Percentiles rank a stretch among this genome's conserved stretches.
Conservation (phyloP, 2,888 invertebrate species). For the Melanostoma mellinum region DNA sequence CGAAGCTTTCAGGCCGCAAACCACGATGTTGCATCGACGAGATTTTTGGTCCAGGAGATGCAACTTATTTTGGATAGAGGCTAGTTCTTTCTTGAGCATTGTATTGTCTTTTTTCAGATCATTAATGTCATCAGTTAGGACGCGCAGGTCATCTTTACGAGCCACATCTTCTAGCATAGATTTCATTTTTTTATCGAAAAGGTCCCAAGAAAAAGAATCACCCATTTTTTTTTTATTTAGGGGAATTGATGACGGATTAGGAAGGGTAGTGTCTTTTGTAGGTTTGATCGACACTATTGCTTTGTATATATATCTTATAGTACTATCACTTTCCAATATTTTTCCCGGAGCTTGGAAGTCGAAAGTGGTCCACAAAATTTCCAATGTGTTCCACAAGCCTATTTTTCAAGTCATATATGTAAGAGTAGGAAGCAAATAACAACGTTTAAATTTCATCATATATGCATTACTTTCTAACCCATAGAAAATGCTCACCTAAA, state of each 20-base stretch:
- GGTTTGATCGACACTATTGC: background rate
- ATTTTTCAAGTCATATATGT: too few species aligned
- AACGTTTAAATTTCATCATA: too few species aligned
- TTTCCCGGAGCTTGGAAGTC: too few species aligned
- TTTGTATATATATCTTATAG: too few species aligned
- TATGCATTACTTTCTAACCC: too few species aligned
- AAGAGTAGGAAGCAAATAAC: too few species aligned
- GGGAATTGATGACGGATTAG: too few species aligned
- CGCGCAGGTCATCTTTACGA: background rate
- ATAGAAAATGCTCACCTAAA: too few species aligned
- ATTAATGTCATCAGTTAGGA: background rate
- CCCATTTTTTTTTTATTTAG: background rate
- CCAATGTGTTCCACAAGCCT: too few species aligned
- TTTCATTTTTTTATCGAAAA: too few species aligned
- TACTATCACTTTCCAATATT: too few species aligned
- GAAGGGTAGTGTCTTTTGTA: background rate
- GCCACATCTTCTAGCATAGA: background rate
- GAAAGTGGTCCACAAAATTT: too few species aligned
- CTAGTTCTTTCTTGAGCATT: background rate
- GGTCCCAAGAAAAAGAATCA: background rate
- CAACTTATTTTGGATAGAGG: background rate
- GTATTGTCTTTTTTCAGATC: background rate
- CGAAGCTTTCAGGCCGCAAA: slow-evolving; percentile 7
- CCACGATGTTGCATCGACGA: slow-evolving; percentile 6
- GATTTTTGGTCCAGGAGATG: slow-evolving; percentile 1